These are phyloP conservation scores for Acrocera orbiculus DNA, from an alignment of 2,888 invertebrate species.

Conservation along the genomic window DNA sequence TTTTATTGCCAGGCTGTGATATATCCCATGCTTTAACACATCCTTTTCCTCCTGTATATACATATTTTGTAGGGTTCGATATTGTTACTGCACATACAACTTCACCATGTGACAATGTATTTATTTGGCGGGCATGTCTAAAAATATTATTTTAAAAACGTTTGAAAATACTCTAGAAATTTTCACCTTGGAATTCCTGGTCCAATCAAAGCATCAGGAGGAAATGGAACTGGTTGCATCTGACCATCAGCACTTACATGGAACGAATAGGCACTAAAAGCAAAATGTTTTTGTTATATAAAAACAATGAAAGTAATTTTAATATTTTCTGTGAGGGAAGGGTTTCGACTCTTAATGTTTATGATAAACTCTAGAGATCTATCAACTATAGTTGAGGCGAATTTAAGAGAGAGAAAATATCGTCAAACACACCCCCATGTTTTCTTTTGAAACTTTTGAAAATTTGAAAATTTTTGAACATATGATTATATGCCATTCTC, in stretches of 20 bases:
- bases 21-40: conserved; percentile 98
- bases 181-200: conserved; percentile 59
- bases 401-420: too few relatives aligned
- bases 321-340: too few relatives aligned
- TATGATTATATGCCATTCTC: too few relatives aligned
- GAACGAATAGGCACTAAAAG: conserved; percentile 79
- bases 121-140: conserved; percentile 78
- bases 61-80: conserved; percentile 79
- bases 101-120: conserved; percentile 86
- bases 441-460: too few relatives aligned
- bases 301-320: too few relatives aligned
- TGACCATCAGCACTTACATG: conserved; percentile 81
- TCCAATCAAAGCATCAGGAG: conserved; percentile 81
- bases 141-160: conserved; percentile 1
- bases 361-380: too few relatives aligned
- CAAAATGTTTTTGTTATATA: too few relatives aligned
- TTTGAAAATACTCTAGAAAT: background rate
- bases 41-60: conserved; percentile 92
- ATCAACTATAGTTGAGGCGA: too few relatives aligned
- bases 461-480: too few relatives aligned
- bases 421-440: background rate
- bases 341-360: too few relatives aligned
- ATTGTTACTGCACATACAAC: conserved; percentile 96
- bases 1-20: conserved; percentile 69
- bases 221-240: conserved; percentile 86